Evolutionary conservation across 2,797 vertebrate genomes (phyloP).

Genomic region (Argentina silus): DNA sequence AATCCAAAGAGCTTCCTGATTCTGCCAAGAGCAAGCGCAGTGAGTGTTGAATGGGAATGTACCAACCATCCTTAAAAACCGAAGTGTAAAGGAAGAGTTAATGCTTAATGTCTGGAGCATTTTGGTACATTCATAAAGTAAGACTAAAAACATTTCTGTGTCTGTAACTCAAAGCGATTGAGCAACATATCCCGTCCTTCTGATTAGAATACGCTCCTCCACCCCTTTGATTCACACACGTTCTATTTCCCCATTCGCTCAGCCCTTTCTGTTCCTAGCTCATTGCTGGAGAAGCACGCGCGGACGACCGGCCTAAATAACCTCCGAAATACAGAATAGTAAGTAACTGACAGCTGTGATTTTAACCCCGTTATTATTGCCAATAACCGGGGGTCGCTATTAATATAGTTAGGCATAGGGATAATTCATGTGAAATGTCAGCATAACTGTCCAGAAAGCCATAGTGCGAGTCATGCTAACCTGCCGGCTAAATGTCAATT

Average conservation of each 20-base stretch:
- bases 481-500: constrained; percentile 1
- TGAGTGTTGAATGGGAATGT: background rate
- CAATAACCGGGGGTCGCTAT: background rate
- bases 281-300: constrained; percentile 54
- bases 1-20: background rate
- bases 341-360: constrained; percentile 53
- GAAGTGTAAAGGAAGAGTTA: background rate
- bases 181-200: background rate
- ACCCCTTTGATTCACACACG: constrained; percentile 11
- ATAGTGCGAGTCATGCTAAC: background rate
- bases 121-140: background rate
- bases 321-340: constrained; percentile 48
- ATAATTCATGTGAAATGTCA: background rate
- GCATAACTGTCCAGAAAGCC: background rate
- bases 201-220: background rate
- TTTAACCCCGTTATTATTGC: fast-evolving
- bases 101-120: background rate
- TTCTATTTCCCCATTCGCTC: constrained; percentile 8
- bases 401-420: background rate
- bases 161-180: background rate
- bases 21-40: background rate
- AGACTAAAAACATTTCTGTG: background rate
- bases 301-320: constrained; percentile 41
- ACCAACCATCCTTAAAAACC: background rate
- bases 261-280: constrained; percentile 43